Conservation (phyloP, 2,113 vertebrate genomes). For the Tor tambroides region DNA sequence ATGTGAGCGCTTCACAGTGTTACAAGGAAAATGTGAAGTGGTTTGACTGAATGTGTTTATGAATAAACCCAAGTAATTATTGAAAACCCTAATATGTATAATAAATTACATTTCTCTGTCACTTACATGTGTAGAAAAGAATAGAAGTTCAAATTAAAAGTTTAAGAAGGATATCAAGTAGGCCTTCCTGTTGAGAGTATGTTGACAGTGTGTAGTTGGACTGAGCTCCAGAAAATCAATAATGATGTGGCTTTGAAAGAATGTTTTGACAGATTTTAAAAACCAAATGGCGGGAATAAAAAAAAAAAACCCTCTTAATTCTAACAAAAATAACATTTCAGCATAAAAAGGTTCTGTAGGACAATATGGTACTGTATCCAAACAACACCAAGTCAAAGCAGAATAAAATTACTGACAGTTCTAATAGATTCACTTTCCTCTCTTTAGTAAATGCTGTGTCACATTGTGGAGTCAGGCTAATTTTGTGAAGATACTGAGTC, state of each 20-base stretch:
- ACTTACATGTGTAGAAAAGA: neutral
- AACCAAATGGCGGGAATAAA: neutral
- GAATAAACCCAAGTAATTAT: neutral
- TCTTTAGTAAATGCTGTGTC: neutral
- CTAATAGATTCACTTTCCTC: no score
- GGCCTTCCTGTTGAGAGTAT: neutral
- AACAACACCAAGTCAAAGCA: no score
- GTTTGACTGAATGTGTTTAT: neutral
- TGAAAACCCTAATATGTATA: neutral
- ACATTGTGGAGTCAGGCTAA: neutral
- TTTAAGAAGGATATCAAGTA: neutral
- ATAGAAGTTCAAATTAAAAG: neutral
- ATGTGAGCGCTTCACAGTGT: neutral
- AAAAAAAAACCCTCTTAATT: neutral
- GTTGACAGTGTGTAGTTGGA: neutral
- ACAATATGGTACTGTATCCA: neutral
- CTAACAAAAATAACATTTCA: neutral
- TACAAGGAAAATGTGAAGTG: neutral
- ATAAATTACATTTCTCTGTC: neutral
- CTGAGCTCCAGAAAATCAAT: neutral
- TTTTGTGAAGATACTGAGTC: neutral
- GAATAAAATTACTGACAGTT: no score
- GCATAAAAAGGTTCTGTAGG: neutral
- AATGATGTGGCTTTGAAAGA: neutral
- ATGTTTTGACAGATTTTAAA: neutral